A percentile compares a stretch with the other conserved stretches of the same genome.
Evolutionary conservation across 2,797 vertebrate genomes (phyloP).

Genomic region (Diplodus sargus): DNA sequence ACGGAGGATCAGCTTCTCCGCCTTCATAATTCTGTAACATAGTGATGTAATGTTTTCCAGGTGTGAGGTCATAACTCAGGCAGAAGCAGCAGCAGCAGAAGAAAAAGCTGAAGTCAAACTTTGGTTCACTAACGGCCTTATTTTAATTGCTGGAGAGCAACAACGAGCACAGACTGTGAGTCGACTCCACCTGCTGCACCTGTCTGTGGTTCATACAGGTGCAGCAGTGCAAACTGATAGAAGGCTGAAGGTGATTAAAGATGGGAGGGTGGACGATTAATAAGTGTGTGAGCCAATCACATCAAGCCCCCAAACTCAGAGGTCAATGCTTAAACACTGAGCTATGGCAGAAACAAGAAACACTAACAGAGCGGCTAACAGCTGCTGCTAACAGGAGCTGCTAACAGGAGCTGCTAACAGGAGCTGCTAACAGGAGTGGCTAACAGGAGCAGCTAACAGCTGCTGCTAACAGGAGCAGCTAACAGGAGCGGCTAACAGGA

Average conservation of each 20-base stretch:
- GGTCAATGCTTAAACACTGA: too few species aligned
- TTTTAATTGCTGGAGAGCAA: not conserved
- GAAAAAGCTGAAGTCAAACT: not conserved
- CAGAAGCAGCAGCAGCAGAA: not conserved
- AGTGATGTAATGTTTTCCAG: not conserved
- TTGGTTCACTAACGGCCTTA: not conserved
- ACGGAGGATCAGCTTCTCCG: not conserved
- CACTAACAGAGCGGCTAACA: too few species aligned
- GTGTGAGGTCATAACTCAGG: conserved; percentile 44
- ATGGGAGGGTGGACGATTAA: not conserved
- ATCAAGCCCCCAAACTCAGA: not conserved
- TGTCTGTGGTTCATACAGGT: not conserved
- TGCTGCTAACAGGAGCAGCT: too few species aligned
- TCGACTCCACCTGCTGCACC: too few species aligned
- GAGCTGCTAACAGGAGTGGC: too few species aligned
- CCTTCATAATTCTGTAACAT: not conserved
- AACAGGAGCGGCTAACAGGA: too few species aligned
- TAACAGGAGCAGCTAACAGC: too few species aligned
- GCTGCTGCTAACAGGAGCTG: too few species aligned
- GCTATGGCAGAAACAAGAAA: too few species aligned
- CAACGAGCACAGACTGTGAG: not conserved
- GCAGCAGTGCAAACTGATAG: not conserved
- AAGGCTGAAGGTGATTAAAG: not conserved
- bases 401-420: too few species aligned
- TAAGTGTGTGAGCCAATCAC: not conserved